These are phyloP conservation scores for Lepidonotus clava DNA, from an alignment of 2,888 invertebrate species.

Conservation along the genomic window DNA sequence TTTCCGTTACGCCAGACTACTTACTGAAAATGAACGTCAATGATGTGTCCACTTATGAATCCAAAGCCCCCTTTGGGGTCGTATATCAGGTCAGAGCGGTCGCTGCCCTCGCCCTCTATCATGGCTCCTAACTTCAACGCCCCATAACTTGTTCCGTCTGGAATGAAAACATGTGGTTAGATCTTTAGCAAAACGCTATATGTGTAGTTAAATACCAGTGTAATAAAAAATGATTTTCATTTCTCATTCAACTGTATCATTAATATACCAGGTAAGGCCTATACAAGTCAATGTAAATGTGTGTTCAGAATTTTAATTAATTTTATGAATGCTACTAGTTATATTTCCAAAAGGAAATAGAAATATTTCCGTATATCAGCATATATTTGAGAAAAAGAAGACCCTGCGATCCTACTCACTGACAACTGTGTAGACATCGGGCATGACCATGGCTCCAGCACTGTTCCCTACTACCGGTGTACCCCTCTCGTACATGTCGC, in stretches of 20 bases:
- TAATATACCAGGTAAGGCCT: too few relatives aligned
- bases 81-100: conserved; percentile 65
- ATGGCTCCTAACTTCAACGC: conserved; percentile 66
- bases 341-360: too few relatives aligned
- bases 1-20: not conserved
- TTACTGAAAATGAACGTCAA: conserved; percentile 71
- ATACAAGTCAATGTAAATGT: too few relatives aligned
- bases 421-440: not conserved
- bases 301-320: not conserved
- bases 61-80: conserved; percentile 67
- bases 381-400: too few relatives aligned
- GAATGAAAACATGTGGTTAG: too few relatives aligned
- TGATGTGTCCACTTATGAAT: conserved; percentile 66
- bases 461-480: conserved; percentile 69
- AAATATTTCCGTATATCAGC: too few relatives aligned
- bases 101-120: conserved; percentile 35
- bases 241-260: too few relatives aligned
- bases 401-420: too few relatives aligned
- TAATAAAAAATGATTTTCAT: too few relatives aligned
- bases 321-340: not conserved
- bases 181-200: too few relatives aligned
- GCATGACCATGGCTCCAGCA: conserved; percentile 64
- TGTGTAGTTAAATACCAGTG: too few relatives aligned
- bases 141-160: conserved; percentile 67
- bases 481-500: conserved; percentile 65